A percentile compares a stretch with the other conserved stretches of the same genome.
Evolutionary conservation across 2,888 invertebrate species (phyloP).

Genomic region (Tethea ocularis): DNA sequence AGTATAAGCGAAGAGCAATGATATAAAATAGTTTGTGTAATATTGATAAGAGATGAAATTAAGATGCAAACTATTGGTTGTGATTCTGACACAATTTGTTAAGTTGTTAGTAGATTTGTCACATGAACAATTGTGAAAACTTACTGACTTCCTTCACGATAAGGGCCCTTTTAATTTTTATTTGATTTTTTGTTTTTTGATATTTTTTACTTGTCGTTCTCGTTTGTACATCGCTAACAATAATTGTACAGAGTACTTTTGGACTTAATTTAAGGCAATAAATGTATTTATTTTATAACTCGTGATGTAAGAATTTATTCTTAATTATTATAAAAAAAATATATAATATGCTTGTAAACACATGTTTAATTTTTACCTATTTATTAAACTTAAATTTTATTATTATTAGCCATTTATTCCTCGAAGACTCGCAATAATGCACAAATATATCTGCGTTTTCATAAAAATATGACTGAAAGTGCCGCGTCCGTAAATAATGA

Average conservation of each 20-base stretch:
- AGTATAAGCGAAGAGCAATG: slow-evolving; percentile 82
- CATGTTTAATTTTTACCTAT: slow-evolving; percentile 63
- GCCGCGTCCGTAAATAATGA: too few species aligned
- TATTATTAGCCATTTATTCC: too few species aligned
- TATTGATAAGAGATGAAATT: slow-evolving; percentile 81
- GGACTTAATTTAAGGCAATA: slow-evolving; percentile 84
- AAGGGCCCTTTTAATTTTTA: slow-evolving; percentile 69
- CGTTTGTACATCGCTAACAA: slow-evolving; percentile 84
- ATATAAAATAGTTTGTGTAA: slow-evolving; percentile 83
- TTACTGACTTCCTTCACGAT: slow-evolving; percentile 71
- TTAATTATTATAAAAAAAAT: slow-evolving; percentile 83
- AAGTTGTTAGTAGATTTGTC: slow-evolving; percentile 79
- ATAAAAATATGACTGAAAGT: too few species aligned
- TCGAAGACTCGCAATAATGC: background rate
- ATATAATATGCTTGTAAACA: slow-evolving; percentile 82
- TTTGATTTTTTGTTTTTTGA: slow-evolving; percentile 61
- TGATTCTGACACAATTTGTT: slow-evolving; percentile 84
- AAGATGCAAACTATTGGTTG: slow-evolving; percentile 84
- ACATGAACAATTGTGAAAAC: slow-evolving; percentile 67
- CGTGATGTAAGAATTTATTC: slow-evolving; percentile 84
- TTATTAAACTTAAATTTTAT: too few species aligned
- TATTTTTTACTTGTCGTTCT: slow-evolving; percentile 80
- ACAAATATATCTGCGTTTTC: too few species aligned
- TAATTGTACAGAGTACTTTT: slow-evolving; percentile 84
- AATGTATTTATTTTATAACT: slow-evolving; percentile 85